Base-by-base conservation (phyloP, 2,797 vertebrate species). In the Rhadinocentrus ornatus region DNA sequence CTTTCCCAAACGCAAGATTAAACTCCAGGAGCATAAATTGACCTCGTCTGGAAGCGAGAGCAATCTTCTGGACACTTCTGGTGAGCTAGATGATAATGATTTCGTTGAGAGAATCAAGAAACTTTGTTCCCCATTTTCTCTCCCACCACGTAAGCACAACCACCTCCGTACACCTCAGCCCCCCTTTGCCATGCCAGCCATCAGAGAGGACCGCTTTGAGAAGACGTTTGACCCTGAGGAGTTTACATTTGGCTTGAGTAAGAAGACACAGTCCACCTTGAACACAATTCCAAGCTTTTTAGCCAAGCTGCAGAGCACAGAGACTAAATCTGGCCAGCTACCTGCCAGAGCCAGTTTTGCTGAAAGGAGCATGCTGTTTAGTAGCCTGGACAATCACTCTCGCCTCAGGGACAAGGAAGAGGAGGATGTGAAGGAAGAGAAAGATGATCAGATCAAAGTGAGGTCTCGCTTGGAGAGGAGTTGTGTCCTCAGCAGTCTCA, bases 51-150 rank as follows among this genome's bases (percentile, higher is more conserved):
- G 85, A 20, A 95, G 94, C 26, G 96, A 96, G 0, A 96, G 95
- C 18, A 93, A 91, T 67, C 69, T 95, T 35, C 89, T 95, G 75
- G 96, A 97, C 77, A 94, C 94, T 0, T 94, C 95, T 0, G 93
- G 92, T 0, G 96, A 97, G 32, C 94, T 96, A 50, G 95, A 96
- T 20, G 95, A 96, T 52, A 93, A 95, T 0, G 93, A 96, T 68
- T 99, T 99, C 48, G 86, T 97, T 0, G 94, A 97, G 89, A 96
- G 93, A 73, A 96, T 99, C 66, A 96, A 96, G 80, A 96, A 95
- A 15, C 93, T 96, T 20, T 96, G 97, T 0, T 93, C 93, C 20
- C 91, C 95, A 0, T 91, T 96, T 69, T 95, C 94, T 66, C 80
- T 96, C 55, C 96, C 97, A 0, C 95, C 95, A 32, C 97, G 96